phyloP scores from a whole-genome alignment of 1,140 invertebrate species.

The Drosophila equinoxialis region DNA sequence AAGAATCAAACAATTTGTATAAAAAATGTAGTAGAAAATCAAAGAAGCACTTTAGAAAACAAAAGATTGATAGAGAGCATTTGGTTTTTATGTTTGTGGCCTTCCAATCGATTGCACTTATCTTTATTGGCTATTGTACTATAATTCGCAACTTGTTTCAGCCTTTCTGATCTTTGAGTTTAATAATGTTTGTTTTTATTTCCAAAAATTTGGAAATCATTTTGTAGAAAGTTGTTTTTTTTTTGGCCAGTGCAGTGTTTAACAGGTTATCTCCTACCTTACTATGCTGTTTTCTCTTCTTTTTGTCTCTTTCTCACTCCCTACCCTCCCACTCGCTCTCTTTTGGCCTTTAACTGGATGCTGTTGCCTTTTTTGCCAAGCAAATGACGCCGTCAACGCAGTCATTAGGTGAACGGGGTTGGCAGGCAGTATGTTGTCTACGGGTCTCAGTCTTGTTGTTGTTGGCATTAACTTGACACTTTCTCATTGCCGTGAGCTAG shows the following conservation, averaged over 20 bases:
- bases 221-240: too few relatives aligned
- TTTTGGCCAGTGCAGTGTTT: background rate
- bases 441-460: conserved; percentile 35
- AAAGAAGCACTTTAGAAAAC: too few relatives aligned
- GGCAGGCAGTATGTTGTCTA: conserved; percentile 27
- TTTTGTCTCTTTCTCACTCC: background rate
- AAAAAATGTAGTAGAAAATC: too few relatives aligned
- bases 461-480: conserved; percentile 78
- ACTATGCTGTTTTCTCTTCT: background rate
- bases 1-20: too few relatives aligned
- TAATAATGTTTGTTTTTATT: too few relatives aligned
- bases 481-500: conserved; percentile 72
- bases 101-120: too few relatives aligned
- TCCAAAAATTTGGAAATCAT: too few relatives aligned
- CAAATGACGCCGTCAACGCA: conserved; percentile 75
- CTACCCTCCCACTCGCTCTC: background rate
- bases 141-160: too few relatives aligned
- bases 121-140: too few relatives aligned
- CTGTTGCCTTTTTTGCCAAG: conserved; percentile 56
- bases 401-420: conserved; percentile 60
- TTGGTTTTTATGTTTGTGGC: too few relatives aligned
- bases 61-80: too few relatives aligned
- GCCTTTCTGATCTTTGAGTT: too few relatives aligned
- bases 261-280: background rate
- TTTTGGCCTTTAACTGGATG: conserved; percentile 7